Base-by-base conservation (phyloP, 2,113 vertebrate species). In the Nothoprocta perdicaria region DNA sequence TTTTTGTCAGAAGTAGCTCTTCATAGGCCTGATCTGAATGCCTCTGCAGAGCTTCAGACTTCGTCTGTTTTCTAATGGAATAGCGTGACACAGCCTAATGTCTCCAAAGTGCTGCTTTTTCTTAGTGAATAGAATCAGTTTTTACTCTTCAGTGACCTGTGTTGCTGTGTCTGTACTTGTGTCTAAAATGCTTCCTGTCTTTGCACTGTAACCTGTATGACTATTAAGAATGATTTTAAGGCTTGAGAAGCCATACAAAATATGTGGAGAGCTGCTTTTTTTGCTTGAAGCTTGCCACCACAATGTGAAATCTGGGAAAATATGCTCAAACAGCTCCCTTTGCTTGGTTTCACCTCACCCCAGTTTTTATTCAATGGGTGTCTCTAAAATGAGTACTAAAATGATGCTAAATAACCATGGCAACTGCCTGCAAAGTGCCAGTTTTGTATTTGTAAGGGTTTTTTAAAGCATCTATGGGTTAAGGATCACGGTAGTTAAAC, bases 1-100 rank as follows among this genome's bases (percentile, higher is more conserved):
- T 96, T 96, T 48, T 88, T 96, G 86, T 91, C 95, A 95, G 81
- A 92, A 60, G 5, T 38, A 89, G 78, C 69, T 93, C 78, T 91
- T 82, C 76, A n/a, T 53, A 65, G 88, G 38, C 60, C 82, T 80
- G 78, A 84, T 87, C 46, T 69, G 89, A 93, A 71, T 94, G 90
- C 53, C 24, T 86, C 86, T 0, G 0, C 83, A 84, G 77, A 88
- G 81, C 50, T 86, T 94, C 43, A 65, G 79, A 95, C 84, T 92
- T 69, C 62, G 45, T 86, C 84, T 74, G 52, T 22, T 89, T 94
- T 86, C 87, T 94, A 90, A 95, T 67, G 76, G 80, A 93, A 88
- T 91, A 86, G 55, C 40, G 38, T 33, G 46, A 61, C 50, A 48
- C n/a, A 79, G 86, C 29, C 80, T 86, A 78, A 92, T 90, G 23